Evolutionary conservation across 2,113 vertebrate genomes (phyloP), one percentile per base, ranked within the genome.

Genomic region (Anarhynchus alexandrinus): DNA sequence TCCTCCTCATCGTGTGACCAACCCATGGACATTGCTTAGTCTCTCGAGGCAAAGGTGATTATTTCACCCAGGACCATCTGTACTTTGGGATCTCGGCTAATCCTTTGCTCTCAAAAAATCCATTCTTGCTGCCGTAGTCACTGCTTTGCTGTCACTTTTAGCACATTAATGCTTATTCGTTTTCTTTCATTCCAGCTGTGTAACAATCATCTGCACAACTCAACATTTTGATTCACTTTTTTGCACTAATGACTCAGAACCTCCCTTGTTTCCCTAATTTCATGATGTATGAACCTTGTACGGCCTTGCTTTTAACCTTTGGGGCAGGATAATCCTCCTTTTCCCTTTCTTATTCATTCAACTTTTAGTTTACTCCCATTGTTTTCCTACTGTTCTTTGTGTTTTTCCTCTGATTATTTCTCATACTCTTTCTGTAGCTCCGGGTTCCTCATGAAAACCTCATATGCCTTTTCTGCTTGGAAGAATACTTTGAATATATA

Each of bases 51-150:
- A 0, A 27, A 15, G 69, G 40, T 59, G 90, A 96, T 97, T 95
- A 93, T 93, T 95, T 47, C 92, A 89, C 86, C 80, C 94, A 45
- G 25, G 66, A 2, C 97, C 96, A 97, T 97, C 96, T 96, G 97
- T n/a, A 92, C 95, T 62, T 87, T 49, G 93, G 86, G 86, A 92
- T 93, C 86, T 12, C 26, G 0, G 57, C 77, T 97, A 96, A 97
- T 97, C 96, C 97, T 83, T 38, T 27, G 84, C 96, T 90, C 94
- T 86, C 51, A 43, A 7, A 95, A 94, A 94, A 95, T 84, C 97
- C 88, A 88, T 95, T 43, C 90, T 58, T 5, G 14, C 82, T 26
- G 84, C 93, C 0, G 6, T 3, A n/a, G 9, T 30, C 32, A 10
- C 23, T 27, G 65, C 86, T 92, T 79, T 71, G 82, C 85, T 42